Conservation (phyloP, 2,888 invertebrate species). For the Pseudococcus longispinus region DNA sequence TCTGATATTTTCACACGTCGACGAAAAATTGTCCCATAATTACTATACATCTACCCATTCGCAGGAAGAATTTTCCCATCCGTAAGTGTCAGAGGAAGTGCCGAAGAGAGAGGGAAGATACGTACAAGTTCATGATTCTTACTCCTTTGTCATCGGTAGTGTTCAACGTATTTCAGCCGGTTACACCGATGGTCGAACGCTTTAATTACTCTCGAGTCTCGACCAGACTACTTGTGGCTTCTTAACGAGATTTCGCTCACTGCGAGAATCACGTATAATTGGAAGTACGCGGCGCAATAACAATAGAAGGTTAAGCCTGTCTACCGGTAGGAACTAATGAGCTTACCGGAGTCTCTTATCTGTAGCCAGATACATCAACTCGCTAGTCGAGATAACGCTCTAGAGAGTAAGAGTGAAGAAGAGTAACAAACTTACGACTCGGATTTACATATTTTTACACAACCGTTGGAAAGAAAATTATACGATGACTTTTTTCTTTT, state of each 20-base stretch:
- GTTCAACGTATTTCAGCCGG: background rate
- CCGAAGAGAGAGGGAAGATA: background rate
- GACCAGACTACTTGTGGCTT: constrained; percentile 4
- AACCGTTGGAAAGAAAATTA: background rate
- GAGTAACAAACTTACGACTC: background rate
- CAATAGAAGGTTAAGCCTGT: constrained; percentile 31
- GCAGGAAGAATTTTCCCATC: background rate
- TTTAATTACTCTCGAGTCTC: constrained; percentile 22
- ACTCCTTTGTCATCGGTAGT: constrained; percentile 15
- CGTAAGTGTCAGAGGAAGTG: background rate
- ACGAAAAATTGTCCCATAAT: background rate
- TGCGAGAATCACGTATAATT: constrained; percentile 24
- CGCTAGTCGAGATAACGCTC: background rate
- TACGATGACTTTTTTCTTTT: background rate
- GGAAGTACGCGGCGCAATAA: constrained; percentile 31
- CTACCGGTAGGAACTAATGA: constrained; percentile 31
- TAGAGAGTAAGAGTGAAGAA: background rate
- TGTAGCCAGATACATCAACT: background rate
- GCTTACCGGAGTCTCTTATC: constrained; percentile 12
- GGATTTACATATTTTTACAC: background rate
- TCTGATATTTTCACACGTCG: background rate
- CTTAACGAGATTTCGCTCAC: constrained; percentile 34
- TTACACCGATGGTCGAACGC: background rate
- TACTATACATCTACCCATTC: background rate
- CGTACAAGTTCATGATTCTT: background rate